Evolutionary conservation across 2,113 vertebrate species (phyloP).

Genomic region (Antennarius striatus): DNA sequence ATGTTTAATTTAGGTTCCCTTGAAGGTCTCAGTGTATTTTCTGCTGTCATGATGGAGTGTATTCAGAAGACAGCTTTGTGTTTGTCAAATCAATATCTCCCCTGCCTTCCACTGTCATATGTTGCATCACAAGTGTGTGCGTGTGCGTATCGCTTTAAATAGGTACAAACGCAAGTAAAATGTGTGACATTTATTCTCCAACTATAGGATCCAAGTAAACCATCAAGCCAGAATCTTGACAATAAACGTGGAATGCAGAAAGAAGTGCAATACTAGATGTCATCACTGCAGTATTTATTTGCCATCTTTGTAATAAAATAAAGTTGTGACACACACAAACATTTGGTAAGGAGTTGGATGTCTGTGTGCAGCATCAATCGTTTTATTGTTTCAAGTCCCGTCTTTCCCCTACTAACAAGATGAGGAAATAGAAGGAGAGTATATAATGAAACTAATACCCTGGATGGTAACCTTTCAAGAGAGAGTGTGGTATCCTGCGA

Average conservation of each 20-base stretch:
- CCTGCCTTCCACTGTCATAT: too few species aligned
- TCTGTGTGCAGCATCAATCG: conserved; percentile 68
- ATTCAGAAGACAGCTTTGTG: too few species aligned
- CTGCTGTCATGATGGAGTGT: background rate
- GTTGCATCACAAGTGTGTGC: background rate
- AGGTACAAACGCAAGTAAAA: too few species aligned
- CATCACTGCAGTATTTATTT: conserved; percentile 16
- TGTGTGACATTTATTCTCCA: too few species aligned
- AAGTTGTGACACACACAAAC: conserved; percentile 29
- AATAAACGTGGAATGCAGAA: too few species aligned
- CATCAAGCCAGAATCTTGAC: too few species aligned
- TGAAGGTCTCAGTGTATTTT: conserved; percentile 24
- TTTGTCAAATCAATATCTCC: too few species aligned
- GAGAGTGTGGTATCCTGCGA: too few species aligned
- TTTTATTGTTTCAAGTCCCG: conserved; percentile 34
- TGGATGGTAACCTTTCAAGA: conserved; percentile 70
- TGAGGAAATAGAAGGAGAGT: conserved; percentile 60
- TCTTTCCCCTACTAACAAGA: conserved; percentile 56
- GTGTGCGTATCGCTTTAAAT: too few species aligned
- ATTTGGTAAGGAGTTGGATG: conserved; percentile 27
- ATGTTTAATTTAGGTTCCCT: background rate
- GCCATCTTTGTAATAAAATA: conserved; percentile 17
- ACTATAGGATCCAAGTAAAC: too few species aligned
- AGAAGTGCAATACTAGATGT: background rate
- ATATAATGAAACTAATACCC: conserved; percentile 75